phyloP scores from a whole-genome alignment of 2,797 vertebrate species.

The Leptoclinus maculatus region DNA sequence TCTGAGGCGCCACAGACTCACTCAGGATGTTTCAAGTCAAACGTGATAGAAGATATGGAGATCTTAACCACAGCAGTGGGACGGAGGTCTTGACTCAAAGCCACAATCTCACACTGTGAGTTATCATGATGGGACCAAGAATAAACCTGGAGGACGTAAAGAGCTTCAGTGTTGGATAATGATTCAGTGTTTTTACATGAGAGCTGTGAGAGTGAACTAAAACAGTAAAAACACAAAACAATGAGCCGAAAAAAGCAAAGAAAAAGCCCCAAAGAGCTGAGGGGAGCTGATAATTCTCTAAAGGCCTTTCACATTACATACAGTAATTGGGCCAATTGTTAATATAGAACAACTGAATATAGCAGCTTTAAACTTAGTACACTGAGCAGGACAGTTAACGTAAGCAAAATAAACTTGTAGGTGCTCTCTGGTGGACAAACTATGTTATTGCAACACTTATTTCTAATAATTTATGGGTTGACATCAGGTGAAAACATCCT shows the following conservation, averaged over 20 bases:
- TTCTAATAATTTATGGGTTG: neutral
- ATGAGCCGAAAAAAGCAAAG: neutral
- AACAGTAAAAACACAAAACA: neutral
- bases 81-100: slow-evolving; percentile 15
- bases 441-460: neutral
- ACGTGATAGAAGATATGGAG: neutral
- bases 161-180: slow-evolving; percentile 6
- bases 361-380: neutral
- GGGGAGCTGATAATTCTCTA: neutral
- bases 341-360: neutral
- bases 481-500: neutral
- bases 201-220: neutral
- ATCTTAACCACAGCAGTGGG: neutral
- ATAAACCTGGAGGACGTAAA: slow-evolving; percentile 21
- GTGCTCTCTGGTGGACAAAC: slow-evolving; percentile 1
- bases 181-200: slow-evolving; percentile 22
- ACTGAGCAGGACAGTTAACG: neutral
- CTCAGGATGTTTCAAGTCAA: neutral
- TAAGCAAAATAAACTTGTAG: neutral
- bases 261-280: neutral
- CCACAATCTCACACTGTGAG: slow-evolving; percentile 51
- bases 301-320: neutral
- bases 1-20: slow-evolving; percentile 39
- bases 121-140: slow-evolving; percentile 32
- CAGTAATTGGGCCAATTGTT: neutral